Percentiles rank a stretch among this genome's conserved stretches.
These are phyloP conservation scores for Tolypeutes matacus DNA, from an alignment of 2,797 vertebrate species.

Conservation along the genomic window DNA sequence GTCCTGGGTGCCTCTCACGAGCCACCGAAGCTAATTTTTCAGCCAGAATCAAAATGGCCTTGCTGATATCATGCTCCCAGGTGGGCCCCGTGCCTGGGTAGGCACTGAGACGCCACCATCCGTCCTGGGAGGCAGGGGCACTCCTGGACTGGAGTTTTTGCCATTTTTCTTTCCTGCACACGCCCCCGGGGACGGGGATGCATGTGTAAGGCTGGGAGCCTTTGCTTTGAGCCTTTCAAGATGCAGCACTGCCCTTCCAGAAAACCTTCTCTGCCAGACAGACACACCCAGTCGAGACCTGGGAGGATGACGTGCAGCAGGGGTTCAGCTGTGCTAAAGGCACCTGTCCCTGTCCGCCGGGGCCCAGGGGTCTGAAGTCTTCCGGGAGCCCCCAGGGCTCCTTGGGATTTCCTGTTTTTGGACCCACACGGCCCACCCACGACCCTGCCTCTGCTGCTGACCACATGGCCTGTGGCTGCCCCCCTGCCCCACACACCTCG, in stretches of 20 bases:
- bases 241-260: rapidly evolving
- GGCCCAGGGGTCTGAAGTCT: rapidly evolving
- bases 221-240: background rate
- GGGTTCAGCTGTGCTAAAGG: background rate
- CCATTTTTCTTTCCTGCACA: too few relatives aligned
- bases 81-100: rapidly evolving
- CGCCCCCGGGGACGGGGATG: background rate
- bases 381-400: background rate
- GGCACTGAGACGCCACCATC: rapidly evolving
- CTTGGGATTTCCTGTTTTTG: background rate
- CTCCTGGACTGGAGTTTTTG: rapidly evolving
- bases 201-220: rapidly evolving
- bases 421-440: background rate
- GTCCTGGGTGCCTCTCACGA: background rate
- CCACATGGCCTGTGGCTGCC: rapidly evolving
- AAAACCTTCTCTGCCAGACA: background rate
- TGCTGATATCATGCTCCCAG: rapidly evolving
- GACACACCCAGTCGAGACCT: background rate
- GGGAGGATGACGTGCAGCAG: background rate
- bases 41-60: rapidly evolving
- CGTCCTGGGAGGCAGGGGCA: background rate
- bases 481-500: rapidly evolving
- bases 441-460: background rate
- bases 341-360: rapidly evolving
- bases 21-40: background rate